Percentiles rank a stretch among this genome's conserved stretches.
phyloP scores from a whole-genome alignment of 2,113 vertebrate species.

The Acanthochromis polyacanthus region DNA sequence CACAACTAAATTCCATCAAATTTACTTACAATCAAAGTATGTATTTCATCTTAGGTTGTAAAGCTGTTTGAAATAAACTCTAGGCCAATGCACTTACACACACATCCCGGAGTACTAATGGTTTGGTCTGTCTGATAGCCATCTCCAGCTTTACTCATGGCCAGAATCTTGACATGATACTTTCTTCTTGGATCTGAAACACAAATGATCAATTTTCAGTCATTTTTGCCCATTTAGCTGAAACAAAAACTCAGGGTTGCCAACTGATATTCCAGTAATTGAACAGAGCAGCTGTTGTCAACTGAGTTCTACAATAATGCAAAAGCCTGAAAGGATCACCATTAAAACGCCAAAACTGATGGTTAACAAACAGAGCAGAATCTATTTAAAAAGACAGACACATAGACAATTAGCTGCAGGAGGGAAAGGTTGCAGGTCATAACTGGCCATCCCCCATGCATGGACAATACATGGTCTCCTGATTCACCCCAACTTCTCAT shows the following conservation, averaged over 20 bases:
- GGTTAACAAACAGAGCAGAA: conserved; percentile 32
- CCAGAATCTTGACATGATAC: conserved; percentile 94
- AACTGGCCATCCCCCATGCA: conserved; percentile 31
- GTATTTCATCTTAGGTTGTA: not conserved
- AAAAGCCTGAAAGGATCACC: conserved; percentile 12
- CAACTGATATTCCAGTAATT: not conserved
- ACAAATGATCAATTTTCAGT: conserved; percentile 31
- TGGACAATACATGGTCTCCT: conserved; percentile 58
- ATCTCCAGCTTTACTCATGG: conserved; percentile 90
- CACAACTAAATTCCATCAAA: not conserved
- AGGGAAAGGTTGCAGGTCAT: conserved; percentile 39
- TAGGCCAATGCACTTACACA: conserved; percentile 88
- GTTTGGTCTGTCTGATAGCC: conserved; percentile 97
- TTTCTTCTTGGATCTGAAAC: conserved; percentile 93
- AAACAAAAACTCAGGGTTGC: not conserved
- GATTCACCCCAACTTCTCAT: conserved; percentile 56
- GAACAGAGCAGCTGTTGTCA: not conserved
- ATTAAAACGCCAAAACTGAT: conserved; percentile 15
- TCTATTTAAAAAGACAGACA: conserved; percentile 1
- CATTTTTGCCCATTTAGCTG: not conserved
- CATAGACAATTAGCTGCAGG: conserved; percentile 40
- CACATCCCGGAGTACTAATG: conserved; percentile 93
- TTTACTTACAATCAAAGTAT: not conserved
- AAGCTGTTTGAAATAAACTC: not conserved
- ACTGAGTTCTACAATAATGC: not conserved